Evolutionary conservation across 2,888 invertebrate species (phyloP).

Genomic region (Mythimna lalbum): DNA sequence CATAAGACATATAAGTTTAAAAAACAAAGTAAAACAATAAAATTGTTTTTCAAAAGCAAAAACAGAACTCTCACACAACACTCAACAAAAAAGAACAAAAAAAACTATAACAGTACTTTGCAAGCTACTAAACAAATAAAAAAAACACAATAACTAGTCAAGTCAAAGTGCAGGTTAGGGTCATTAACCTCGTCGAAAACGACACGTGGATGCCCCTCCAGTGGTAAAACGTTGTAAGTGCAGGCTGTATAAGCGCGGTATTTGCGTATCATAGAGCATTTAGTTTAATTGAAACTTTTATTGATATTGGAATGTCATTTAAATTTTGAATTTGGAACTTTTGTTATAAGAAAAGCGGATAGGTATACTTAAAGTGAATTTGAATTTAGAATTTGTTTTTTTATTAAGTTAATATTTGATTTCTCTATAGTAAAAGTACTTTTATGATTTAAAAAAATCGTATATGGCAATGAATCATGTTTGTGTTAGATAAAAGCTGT

Average conservation of each 20-base stretch:
- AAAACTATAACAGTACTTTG: conserved; percentile 19
- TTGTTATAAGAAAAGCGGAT: not conserved
- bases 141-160: conserved; percentile 68
- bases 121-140: conserved; percentile 54
- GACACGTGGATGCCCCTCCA: conserved; percentile 77
- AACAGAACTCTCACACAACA: not conserved
- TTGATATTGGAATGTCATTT: conserved; percentile 39
- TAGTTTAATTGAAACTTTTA: conserved; percentile 32
- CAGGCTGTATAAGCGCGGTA: conserved; percentile 47
- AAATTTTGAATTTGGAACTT: conserved; percentile 27
- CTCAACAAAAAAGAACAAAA: not conserved
- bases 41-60: not conserved
- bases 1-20: not conserved
- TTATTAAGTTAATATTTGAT: not conserved
- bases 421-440: too few relatives aligned
- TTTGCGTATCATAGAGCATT: conserved; percentile 41
- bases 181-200: conserved; percentile 81
- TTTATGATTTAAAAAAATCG: too few relatives aligned
- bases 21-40: not conserved
- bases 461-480: too few relatives aligned
- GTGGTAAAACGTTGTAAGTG: conserved; percentile 57
- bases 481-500: not conserved
- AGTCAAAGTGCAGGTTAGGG: conserved; percentile 82
- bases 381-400: too few relatives aligned
- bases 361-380: too few relatives aligned